phyloP scores from a whole-genome alignment of 1,140 invertebrate genomes.

The Ostrea edulis region DNA sequence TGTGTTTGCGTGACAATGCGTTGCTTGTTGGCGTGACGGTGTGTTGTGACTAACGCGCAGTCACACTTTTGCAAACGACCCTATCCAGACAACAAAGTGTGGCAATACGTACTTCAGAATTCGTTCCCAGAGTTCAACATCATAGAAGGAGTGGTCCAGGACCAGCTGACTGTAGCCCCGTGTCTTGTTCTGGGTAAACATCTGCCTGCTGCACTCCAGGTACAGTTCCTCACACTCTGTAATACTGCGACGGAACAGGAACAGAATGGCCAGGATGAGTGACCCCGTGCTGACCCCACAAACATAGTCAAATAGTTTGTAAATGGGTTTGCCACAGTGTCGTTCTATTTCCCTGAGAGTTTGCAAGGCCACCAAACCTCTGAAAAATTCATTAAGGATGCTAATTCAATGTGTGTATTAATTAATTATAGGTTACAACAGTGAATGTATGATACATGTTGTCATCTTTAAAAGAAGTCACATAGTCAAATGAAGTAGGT shows the following conservation, averaged over 20 bases:
- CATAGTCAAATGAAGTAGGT: neutral
- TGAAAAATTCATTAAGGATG: constrained; percentile 66
- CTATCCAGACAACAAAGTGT: too few relatives aligned
- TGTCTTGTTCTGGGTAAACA: constrained; percentile 87
- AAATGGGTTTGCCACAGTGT: constrained; percentile 80
- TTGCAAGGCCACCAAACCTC: constrained; percentile 90
- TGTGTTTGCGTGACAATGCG: too few relatives aligned
- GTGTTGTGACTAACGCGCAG: too few relatives aligned
- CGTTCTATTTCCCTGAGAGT: constrained; percentile 88
- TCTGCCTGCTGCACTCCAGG: constrained; percentile 84
- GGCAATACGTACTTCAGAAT: constrained; percentile 83
- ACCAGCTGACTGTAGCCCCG: constrained; percentile 89
- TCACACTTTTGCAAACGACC: too few relatives aligned
- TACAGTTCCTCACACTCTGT: constrained; percentile 86
- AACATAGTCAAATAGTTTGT: constrained; percentile 90
- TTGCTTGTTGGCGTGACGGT: too few relatives aligned
- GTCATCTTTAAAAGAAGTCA: neutral
- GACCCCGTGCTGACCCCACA: constrained; percentile 94
- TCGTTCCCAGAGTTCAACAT: constrained; percentile 91
- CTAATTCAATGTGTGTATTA: neutral
- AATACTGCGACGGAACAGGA: constrained; percentile 81
- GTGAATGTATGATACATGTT: neutral
- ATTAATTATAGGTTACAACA: neutral
- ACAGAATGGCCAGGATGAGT: constrained; percentile 78
- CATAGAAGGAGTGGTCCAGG: constrained; percentile 94